phyloP scores from a whole-genome alignment of 1,140 invertebrate species.

The Drosophila varians region DNA sequence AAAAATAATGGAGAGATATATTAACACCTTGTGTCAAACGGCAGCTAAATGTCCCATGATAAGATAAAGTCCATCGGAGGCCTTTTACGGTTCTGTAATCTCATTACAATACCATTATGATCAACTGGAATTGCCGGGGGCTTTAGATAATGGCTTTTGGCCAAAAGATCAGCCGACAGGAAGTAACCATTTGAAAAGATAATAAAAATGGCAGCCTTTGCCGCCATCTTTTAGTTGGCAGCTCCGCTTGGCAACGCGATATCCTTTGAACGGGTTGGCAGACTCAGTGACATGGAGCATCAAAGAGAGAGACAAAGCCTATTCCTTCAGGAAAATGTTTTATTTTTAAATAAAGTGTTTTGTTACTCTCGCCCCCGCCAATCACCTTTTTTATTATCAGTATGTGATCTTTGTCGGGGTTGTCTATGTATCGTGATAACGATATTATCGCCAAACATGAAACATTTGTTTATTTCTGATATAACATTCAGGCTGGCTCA shows the following conservation, averaged over 20 bases:
- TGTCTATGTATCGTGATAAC: constrained; percentile 66
- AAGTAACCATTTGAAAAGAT: constrained; percentile 4
- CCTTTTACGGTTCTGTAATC: constrained; percentile 10
- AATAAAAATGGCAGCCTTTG: too few relatives aligned
- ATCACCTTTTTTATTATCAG: constrained; percentile 6
- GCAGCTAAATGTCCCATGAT: constrained; percentile 29
- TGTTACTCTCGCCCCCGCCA: neutral
- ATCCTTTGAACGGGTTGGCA: too few relatives aligned
- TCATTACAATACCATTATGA: constrained; percentile 17
- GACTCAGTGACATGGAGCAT: too few relatives aligned
- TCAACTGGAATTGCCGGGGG: constrained; percentile 1
- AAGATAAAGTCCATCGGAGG: constrained; percentile 41
- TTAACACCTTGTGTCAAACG: constrained; percentile 46
- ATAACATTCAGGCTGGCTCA: constrained; percentile 8
- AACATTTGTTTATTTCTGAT: constrained; percentile 63
- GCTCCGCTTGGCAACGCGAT: too few relatives aligned
- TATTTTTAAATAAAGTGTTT: too few relatives aligned
- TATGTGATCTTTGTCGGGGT: constrained; percentile 30
- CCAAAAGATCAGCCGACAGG: constrained; percentile 17
- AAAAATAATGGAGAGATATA: constrained; percentile 4
- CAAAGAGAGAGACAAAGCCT: too few relatives aligned
- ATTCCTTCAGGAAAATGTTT: too few relatives aligned
- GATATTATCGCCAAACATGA: constrained; percentile 66
- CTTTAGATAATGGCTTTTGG: constrained; percentile 1
- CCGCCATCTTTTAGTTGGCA: too few relatives aligned